These are phyloP conservation scores for Temnothorax ravouxi DNA, from an alignment of 2,888 invertebrate genomes.

Conservation along the genomic window DNA sequence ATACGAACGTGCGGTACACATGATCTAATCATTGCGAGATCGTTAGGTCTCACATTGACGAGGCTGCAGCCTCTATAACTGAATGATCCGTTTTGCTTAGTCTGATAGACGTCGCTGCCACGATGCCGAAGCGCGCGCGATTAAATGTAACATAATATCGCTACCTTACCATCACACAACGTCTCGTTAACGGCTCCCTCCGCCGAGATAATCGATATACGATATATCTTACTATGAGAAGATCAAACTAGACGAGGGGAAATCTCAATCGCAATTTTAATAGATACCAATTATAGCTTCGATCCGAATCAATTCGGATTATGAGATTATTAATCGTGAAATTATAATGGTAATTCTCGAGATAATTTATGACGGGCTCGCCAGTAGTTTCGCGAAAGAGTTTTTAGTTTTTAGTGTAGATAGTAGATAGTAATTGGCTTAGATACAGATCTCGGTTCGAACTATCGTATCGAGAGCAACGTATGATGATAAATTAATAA, in stretches of 20 bases:
- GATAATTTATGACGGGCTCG: neutral
- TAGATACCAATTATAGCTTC: constrained; percentile 24
- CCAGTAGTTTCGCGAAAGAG: neutral
- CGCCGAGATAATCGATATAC: constrained; percentile 66
- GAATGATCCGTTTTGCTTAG: constrained; percentile 50
- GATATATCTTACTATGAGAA: neutral
- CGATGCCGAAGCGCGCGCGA: constrained; percentile 39
- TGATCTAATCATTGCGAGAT: constrained; percentile 52
- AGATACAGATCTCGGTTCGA: neutral
- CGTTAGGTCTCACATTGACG: constrained; percentile 29
- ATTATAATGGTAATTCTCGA: constrained; percentile 16
- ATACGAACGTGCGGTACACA: constrained; percentile 29
- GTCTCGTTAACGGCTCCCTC: constrained; percentile 66
- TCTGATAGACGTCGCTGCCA: constrained; percentile 57
- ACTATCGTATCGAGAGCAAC: constrained; percentile 4
- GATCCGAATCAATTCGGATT: constrained; percentile 29
- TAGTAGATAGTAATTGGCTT: neutral
- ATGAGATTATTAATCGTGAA: constrained; percentile 9
- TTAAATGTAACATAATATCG: constrained; percentile 72
- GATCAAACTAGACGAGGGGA: neutral
- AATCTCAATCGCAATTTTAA: constrained; percentile 27
- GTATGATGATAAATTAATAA: constrained; percentile 52
- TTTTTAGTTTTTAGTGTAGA: neutral
- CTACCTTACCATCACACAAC: constrained; percentile 61
- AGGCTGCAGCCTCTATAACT: constrained; percentile 20